phyloP scores from a whole-genome alignment of 2,113 vertebrate genomes.

The Lophura nycthemera region DNA sequence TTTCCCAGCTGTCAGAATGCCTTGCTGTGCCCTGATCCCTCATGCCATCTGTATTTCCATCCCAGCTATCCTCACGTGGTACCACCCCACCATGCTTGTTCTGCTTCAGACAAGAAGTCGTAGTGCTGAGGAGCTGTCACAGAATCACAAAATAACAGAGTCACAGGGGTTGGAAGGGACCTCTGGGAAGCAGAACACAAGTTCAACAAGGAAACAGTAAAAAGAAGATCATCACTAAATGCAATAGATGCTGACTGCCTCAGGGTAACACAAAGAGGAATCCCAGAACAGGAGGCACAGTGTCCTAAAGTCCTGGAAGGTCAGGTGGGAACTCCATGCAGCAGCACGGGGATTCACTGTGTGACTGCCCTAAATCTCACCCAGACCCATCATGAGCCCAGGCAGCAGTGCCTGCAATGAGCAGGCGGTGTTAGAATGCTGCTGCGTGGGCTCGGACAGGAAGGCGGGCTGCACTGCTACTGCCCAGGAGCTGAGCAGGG shows the following conservation, averaged over 20 bases:
- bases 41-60: not conserved
- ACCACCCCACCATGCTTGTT: not conserved
- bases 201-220: not conserved
- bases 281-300: not conserved
- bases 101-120: not conserved
- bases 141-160: no score
- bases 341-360: not conserved
- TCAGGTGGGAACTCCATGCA: not conserved
- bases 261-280: not conserved
- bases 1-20: not conserved
- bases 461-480: not conserved
- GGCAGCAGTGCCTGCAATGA: rapidly evolving
- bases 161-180: no score
- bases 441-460: not conserved
- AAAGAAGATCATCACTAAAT: not conserved
- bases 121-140: not conserved
- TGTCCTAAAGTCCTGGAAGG: not conserved
- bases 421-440: rapidly evolving
- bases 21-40: rapidly evolving
- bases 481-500: slow-evolving; percentile 72
- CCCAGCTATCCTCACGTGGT: not conserved
- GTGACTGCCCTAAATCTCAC: not conserved
- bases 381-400: rapidly evolving
- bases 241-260: not conserved
- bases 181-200: rapidly evolving